Conservation (phyloP, 2,113 vertebrate genomes). For the Petrocephalus zakoni region DNA sequence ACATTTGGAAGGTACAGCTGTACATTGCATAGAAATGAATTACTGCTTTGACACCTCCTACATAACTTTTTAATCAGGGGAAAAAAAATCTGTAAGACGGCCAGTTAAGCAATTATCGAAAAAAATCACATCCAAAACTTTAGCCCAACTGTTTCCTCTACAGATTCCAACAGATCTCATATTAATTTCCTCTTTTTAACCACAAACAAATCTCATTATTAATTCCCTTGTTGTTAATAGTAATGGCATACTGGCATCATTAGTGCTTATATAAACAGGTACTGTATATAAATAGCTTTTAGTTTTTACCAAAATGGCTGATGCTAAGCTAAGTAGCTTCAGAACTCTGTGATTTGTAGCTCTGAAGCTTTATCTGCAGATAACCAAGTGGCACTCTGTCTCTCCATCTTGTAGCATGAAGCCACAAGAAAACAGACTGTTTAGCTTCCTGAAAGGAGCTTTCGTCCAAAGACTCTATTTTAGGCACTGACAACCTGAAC, state of each 20-base stretch:
- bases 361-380: not conserved
- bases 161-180: conserved; percentile 40
- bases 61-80: conserved; percentile 26
- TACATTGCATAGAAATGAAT: conserved; percentile 23
- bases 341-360: not conserved
- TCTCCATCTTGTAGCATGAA: not conserved
- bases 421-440: not conserved
- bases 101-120: conserved; percentile 44
- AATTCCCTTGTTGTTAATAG: conserved; percentile 39
- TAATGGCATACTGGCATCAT: conserved; percentile 36
- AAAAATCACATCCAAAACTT: conserved; percentile 33
- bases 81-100: conserved; percentile 36
- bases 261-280: not conserved
- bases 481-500: not conserved
- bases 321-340: not conserved
- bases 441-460: not conserved
- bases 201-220: conserved; percentile 35
- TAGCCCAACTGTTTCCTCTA: conserved; percentile 41
- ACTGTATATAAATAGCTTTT: not conserved
- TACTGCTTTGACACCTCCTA: conserved; percentile 27
- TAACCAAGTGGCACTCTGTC: not conserved
- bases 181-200: conserved; percentile 34
- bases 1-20: conserved; percentile 16
- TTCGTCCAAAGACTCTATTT: not conserved
- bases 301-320: not conserved